These are phyloP conservation scores for Hylyphantes graminicola DNA, from an alignment of 1,140 invertebrate species.

Conservation along the genomic window DNA sequence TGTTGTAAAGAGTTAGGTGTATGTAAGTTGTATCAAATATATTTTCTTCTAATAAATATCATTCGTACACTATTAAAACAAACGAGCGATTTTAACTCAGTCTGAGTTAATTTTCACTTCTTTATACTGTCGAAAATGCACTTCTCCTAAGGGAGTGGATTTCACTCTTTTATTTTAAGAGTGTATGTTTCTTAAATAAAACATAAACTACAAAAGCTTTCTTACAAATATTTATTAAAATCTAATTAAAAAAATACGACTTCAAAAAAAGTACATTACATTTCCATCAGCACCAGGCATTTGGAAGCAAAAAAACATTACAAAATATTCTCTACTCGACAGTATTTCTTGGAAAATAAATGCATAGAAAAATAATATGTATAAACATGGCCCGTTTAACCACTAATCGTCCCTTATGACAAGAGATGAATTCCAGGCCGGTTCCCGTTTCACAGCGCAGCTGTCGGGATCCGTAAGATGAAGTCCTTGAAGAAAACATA, in stretches of 20 bases:
- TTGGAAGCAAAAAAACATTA: constrained; percentile 32
- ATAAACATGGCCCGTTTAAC: neutral
- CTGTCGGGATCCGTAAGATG: constrained; percentile 24
- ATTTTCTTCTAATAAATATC: too few relatives aligned
- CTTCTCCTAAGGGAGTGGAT: too few relatives aligned
- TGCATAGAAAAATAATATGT: constrained; percentile 38
- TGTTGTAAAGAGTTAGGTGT: too few relatives aligned
- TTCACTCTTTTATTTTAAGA: too few relatives aligned
- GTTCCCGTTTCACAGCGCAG: constrained; percentile 39
- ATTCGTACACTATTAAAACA: too few relatives aligned
- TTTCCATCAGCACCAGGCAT: constrained; percentile 44
- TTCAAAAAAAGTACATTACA: constrained; percentile 27
- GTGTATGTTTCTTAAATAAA: too few relatives aligned
- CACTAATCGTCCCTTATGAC: constrained; percentile 16
- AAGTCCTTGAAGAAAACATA: constrained; percentile 20
- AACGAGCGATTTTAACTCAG: too few relatives aligned
- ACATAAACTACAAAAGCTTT: too few relatives aligned
- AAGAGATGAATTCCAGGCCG: constrained; percentile 37
- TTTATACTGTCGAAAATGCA: too few relatives aligned
- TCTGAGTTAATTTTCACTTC: too few relatives aligned
- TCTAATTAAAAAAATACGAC: neutral
- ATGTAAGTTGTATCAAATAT: too few relatives aligned
- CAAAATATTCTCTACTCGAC: constrained; percentile 50
- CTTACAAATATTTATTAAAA: too few relatives aligned
- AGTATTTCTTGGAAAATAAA: constrained; percentile 21